A percentile compares a stretch with the other conserved stretches of the same genome.
Evolutionary conservation across 2,113 vertebrate genomes (phyloP).

Genomic region (Ptyas mucosa): DNA sequence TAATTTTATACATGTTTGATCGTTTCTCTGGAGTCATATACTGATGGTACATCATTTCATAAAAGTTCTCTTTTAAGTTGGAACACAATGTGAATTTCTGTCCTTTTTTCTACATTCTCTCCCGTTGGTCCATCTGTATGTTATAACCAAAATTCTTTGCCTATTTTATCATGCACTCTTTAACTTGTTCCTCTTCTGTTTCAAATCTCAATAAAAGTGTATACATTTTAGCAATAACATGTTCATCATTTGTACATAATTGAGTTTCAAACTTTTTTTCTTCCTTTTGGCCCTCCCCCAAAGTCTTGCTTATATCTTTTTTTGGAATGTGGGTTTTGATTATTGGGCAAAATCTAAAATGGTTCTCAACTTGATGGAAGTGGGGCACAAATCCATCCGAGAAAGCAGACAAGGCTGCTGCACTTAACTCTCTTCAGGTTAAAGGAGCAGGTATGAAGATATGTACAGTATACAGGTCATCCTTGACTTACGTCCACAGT

Average conservation of each 20-base stretch:
- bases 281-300: neutral
- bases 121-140: neutral
- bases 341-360: neutral
- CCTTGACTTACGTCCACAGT: neutral
- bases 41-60: neutral
- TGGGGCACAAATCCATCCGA: neutral
- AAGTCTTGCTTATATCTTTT: neutral
- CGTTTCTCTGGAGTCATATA: neutral
- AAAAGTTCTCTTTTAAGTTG: neutral
- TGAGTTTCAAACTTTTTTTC: neutral
- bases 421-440: neutral
- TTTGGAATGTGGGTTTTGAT: neutral
- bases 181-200: neutral
- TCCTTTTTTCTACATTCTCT: neutral
- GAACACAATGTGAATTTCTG: neutral
- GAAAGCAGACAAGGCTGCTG: neutral
- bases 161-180: neutral
- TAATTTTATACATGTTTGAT: neutral
- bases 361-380: neutral
- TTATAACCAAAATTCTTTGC: neutral
- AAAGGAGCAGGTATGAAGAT: neutral
- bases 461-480: neutral
- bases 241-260: neutral
- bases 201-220: neutral
- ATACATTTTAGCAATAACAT: neutral